These are phyloP conservation scores for Tyria jacobaeae DNA, from an alignment of 2,888 invertebrate species.

Conservation along the genomic window DNA sequence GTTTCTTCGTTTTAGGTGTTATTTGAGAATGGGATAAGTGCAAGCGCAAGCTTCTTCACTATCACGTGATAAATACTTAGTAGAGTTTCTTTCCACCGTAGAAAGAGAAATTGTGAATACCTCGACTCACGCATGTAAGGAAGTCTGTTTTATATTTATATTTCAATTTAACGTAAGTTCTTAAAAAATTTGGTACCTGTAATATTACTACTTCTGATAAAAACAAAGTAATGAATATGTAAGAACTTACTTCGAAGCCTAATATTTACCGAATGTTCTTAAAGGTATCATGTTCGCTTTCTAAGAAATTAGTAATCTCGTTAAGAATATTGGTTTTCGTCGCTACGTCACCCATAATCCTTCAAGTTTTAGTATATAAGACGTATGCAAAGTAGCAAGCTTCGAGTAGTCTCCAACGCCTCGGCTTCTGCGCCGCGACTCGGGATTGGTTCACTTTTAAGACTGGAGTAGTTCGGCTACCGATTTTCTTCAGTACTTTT, in stretches of 20 bases:
- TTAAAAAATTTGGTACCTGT: background rate
- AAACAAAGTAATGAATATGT: slow-evolving; percentile 11
- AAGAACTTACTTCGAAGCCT: slow-evolving; percentile 12
- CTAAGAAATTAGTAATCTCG: slow-evolving; percentile 79
- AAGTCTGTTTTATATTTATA: background rate
- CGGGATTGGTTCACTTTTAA: slow-evolving; percentile 76
- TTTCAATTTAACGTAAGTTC: background rate
- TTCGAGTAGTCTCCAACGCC: slow-evolving; percentile 81
- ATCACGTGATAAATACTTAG: background rate
- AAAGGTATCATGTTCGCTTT: slow-evolving; percentile 52
- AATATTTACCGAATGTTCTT: slow-evolving; percentile 19
- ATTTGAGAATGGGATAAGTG: background rate
- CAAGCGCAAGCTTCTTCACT: background rate
- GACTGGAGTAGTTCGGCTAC: slow-evolving; percentile 85
- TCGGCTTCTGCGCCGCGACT: slow-evolving; percentile 67
- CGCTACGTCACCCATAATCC: slow-evolving; percentile 73
- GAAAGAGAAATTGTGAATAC: background rate
- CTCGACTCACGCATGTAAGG: background rate
- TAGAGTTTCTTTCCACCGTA: background rate
- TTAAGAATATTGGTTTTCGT: slow-evolving; percentile 83
- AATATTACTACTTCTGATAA: slow-evolving; percentile 1
- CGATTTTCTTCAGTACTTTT: slow-evolving; percentile 86
- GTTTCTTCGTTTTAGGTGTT: too few species aligned
- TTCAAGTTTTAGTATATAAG: slow-evolving; percentile 74
- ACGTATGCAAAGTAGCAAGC: slow-evolving; percentile 47